Evolutionary conservation across 30 jellyfish, hydroid and myxozoan species (phyloP).

Genomic region (Chironex yamaguchii): DNA sequence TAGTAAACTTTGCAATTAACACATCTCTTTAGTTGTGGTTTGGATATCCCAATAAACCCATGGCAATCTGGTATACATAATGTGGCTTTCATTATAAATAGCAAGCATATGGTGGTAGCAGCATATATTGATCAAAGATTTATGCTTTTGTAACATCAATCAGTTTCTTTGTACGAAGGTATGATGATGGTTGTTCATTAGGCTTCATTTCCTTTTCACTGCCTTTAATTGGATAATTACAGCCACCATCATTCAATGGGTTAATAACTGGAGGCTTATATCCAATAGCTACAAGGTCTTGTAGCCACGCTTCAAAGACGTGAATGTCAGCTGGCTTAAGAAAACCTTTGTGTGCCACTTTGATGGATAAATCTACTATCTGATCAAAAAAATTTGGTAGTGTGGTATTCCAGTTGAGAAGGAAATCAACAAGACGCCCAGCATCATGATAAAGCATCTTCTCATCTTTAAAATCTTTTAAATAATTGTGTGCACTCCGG

Average conservation of each 20-base stretch:
- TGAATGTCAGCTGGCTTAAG: constrained; percentile 85
- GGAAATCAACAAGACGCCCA: constrained; percentile 74
- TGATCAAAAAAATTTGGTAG: constrained; percentile 75
- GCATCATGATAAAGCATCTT: constrained; percentile 78
- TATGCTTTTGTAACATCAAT: constrained; percentile 61
- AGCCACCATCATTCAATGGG: constrained; percentile 44
- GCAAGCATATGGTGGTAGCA: too few relatives aligned
- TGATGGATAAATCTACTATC: constrained; percentile 73
- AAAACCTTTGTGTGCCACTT: constrained; percentile 76
- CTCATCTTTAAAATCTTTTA: constrained; percentile 87
- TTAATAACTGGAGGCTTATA: constrained; percentile 70
- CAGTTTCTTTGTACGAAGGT: constrained; percentile 73
- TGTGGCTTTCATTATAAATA: too few relatives aligned
- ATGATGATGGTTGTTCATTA: constrained; percentile 83
- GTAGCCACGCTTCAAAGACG: constrained; percentile 90
- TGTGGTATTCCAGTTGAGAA: constrained; percentile 76
- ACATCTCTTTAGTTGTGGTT: too few relatives aligned
- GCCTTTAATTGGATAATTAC: constrained; percentile 52
- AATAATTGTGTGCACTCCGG: constrained; percentile 90
- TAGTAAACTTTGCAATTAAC: too few relatives aligned
- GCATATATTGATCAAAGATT: too few relatives aligned
- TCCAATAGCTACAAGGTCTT: constrained; percentile 86
- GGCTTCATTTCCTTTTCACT: constrained; percentile 64
- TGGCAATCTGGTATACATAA: too few relatives aligned
- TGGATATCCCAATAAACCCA: too few relatives aligned